Conservation (phyloP, 2,113 vertebrate species). For the Anoplopoma fimbria region DNA sequence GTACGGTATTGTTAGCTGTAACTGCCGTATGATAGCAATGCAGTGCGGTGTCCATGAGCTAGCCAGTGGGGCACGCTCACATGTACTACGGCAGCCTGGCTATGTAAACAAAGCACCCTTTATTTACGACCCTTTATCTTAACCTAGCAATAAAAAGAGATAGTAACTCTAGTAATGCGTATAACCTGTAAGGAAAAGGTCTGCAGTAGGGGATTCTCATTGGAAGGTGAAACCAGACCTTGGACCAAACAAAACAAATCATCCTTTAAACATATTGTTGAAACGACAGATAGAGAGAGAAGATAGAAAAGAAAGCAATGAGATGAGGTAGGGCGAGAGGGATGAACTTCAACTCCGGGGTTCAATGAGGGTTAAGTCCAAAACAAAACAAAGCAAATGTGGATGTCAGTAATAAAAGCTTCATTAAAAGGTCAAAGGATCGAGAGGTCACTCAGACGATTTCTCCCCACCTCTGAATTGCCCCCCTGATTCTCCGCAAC, state of each 20-base stretch:
- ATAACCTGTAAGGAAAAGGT: background rate
- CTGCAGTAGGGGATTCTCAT: background rate
- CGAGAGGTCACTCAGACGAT: conserved; percentile 67
- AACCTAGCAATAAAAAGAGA: too few relatives aligned
- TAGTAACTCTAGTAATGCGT: background rate
- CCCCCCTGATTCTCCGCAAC: conserved; percentile 68
- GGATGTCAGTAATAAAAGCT: conserved; percentile 74
- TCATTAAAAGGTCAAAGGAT: conserved; percentile 78
- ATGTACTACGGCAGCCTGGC: background rate
- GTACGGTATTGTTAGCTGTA: too few relatives aligned
- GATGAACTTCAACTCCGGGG: conserved; percentile 4
- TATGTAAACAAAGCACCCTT: background rate
- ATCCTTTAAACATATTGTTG: background rate
- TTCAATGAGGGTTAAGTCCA: conserved; percentile 67
- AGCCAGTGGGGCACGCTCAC: too few relatives aligned
- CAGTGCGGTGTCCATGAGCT: too few relatives aligned
- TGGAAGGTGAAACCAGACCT: background rate
- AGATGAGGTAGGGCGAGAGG: background rate
- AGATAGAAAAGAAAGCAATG: conserved; percentile 3
- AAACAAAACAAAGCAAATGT: conserved; percentile 67
- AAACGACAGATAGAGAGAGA: background rate
- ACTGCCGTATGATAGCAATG: too few relatives aligned
- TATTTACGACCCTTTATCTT: too few relatives aligned
- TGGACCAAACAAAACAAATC: background rate
- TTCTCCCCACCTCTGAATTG: conserved; percentile 74